A percentile compares a stretch with the other conserved stretches of the same genome.
These are phyloP conservation scores for Lasioglossum figueresi DNA, from an alignment of 2,888 invertebrate genomes.

Conservation along the genomic window DNA sequence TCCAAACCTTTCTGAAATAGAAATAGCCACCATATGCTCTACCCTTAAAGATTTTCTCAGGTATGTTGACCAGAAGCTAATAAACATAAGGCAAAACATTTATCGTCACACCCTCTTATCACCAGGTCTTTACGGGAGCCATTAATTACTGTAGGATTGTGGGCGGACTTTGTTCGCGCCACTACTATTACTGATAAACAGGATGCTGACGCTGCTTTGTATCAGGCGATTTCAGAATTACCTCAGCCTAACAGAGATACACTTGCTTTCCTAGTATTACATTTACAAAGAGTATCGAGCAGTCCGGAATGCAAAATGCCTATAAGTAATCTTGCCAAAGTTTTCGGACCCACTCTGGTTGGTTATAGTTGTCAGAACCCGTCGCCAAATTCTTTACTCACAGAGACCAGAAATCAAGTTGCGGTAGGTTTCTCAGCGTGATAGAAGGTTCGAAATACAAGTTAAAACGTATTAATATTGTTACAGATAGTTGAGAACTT, in stretches of 20 bases:
- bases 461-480: constrained; percentile 12
- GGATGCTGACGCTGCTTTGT: constrained; percentile 88
- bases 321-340: constrained; percentile 92
- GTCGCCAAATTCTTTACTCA: constrained; percentile 89
- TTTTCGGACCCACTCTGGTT: constrained; percentile 97
- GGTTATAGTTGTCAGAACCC: constrained; percentile 93
- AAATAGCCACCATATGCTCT: constrained; percentile 96
- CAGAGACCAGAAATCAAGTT: constrained; percentile 91
- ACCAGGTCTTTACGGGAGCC: constrained; percentile 91
- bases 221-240: constrained; percentile 92
- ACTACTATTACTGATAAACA: constrained; percentile 86
- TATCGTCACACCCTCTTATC: background rate
- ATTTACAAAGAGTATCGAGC: constrained; percentile 94
- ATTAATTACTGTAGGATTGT: constrained; percentile 91
- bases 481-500: constrained; percentile 89
- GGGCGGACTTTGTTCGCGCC: constrained; percentile 92
- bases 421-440: constrained; percentile 84
- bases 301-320: constrained; percentile 96
- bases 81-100: background rate
- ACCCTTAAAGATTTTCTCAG: constrained; percentile 97
- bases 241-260: constrained; percentile 98
- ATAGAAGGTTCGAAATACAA: background rate
- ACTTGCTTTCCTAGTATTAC: constrained; percentile 95
- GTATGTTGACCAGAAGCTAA: constrained; percentile 35
- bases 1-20: constrained; percentile 90